Conservation (phyloP, 1,140 invertebrate species). For the Aleiodes sp. region DNA sequence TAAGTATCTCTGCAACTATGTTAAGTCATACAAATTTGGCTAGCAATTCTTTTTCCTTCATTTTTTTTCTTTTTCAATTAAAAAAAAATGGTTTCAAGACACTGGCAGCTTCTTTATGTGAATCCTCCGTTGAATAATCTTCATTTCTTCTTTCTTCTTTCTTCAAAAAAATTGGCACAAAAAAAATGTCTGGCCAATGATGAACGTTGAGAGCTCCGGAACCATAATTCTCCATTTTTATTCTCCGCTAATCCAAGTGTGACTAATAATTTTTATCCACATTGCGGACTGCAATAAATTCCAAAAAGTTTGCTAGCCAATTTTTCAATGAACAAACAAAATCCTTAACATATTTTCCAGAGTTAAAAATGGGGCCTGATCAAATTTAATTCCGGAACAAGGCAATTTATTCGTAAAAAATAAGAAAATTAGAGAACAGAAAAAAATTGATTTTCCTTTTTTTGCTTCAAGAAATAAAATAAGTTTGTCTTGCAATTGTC, state of each 20-base stretch:
- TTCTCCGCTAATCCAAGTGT: neutral
- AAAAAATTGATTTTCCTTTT: constrained; percentile 29
- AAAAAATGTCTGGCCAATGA: neutral
- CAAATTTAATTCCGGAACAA: constrained; percentile 6
- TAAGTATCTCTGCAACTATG: constrained; percentile 63
- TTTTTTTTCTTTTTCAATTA: neutral
- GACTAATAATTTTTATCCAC: neutral
- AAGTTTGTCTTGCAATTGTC: constrained; percentile 56
- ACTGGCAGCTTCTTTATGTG: neutral
- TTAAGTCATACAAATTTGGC: constrained; percentile 63
- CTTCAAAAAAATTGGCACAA: neutral
- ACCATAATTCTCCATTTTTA: no score
- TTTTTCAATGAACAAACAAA: constrained; percentile 42
- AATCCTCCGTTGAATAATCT: neutral
- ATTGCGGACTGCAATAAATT: neutral
- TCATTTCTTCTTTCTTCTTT: neutral
- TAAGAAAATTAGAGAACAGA: neutral
- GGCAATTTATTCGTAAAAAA: neutral
- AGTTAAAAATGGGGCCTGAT: constrained; percentile 59
- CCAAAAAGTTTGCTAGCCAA: constrained; percentile 61
- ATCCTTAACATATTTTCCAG: constrained; percentile 64
- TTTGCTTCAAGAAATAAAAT: constrained; percentile 57
- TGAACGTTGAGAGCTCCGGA: neutral
- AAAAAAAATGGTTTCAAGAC: neutral
- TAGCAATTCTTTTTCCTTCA: constrained; percentile 54